These are phyloP conservation scores for Hepsetus odoe DNA, from an alignment of 2,113 vertebrate genomes.

Conservation along the genomic window DNA sequence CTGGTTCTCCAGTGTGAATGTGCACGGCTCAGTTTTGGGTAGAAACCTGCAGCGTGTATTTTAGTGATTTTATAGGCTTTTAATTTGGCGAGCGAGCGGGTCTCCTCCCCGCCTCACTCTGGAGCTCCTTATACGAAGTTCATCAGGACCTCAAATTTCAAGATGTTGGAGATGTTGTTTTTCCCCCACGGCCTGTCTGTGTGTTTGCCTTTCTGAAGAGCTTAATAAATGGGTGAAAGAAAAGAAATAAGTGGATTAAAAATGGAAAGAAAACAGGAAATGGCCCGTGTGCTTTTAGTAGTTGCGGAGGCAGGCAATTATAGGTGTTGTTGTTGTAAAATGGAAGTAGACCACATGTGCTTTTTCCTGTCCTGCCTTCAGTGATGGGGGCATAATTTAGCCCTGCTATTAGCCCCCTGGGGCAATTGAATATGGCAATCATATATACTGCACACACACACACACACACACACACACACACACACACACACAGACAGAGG, in stretches of 20 bases:
- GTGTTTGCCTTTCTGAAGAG: neutral
- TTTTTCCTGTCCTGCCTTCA: constrained; percentile 50
- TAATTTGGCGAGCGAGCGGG: neutral
- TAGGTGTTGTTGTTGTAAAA: constrained; percentile 55
- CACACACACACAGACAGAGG: neutral
- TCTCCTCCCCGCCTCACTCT: too few relatives aligned
- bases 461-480: constrained; percentile 24
- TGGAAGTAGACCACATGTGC: constrained; percentile 58
- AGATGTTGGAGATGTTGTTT: neutral
- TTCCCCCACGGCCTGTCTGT: constrained; percentile 1
- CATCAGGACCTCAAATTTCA: neutral
- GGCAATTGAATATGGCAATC: constrained; percentile 11
- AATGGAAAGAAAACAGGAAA: constrained; percentile 47
- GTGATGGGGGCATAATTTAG: constrained; percentile 41
- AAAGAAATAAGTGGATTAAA: constrained; percentile 33
- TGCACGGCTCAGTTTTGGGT: too few relatives aligned
- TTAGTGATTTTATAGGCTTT: too few relatives aligned
- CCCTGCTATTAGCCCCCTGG: constrained; percentile 42
- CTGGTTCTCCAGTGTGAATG: too few relatives aligned
- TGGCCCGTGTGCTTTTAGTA: constrained; percentile 64
- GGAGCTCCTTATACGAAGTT: neutral
- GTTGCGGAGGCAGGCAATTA: constrained; percentile 43
- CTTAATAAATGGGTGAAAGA: constrained; percentile 8
- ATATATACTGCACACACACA: constrained; percentile 12
- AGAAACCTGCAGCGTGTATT: too few relatives aligned